phyloP scores from a whole-genome alignment of 1,140 invertebrate genomes.

The Drosophila busckii region DNA sequence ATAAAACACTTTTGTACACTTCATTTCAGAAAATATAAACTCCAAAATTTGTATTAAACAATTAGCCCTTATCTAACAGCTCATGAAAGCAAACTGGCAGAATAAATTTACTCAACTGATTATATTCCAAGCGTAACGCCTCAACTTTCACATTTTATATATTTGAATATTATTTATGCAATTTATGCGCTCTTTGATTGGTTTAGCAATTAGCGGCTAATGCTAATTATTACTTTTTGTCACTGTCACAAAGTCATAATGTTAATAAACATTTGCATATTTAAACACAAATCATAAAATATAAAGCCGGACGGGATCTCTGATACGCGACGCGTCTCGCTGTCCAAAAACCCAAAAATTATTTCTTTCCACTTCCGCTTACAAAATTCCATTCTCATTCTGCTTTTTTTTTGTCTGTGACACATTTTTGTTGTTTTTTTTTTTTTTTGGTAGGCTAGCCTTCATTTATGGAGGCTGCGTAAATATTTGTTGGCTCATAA shows the following conservation, averaged over 20 bases:
- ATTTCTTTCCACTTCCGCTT: slow-evolving; percentile 41
- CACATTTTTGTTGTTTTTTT: background rate
- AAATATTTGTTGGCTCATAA: slow-evolving; percentile 55
- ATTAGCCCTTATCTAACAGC: too few species aligned
- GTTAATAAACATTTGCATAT: slow-evolving; percentile 13
- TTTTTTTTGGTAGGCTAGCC: slow-evolving; percentile 2
- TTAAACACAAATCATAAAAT: slow-evolving; percentile 16
- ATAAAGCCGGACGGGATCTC: background rate
- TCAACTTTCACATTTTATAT: slow-evolving; percentile 4
- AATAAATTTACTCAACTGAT: slow-evolving; percentile 2
- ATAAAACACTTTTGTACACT: too few species aligned
- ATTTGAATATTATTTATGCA: too few species aligned
- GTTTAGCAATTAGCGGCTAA: background rate
- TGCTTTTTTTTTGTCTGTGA: slow-evolving; percentile 12
- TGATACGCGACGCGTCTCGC: slow-evolving; percentile 31
- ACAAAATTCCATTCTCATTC: slow-evolving; percentile 3
- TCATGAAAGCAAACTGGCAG: too few species aligned
- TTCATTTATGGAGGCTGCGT: slow-evolving; percentile 19
- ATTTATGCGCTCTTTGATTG: background rate
- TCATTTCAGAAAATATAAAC: slow-evolving; percentile 2
- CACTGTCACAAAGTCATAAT: background rate
- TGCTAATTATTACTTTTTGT: background rate
- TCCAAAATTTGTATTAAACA: background rate
- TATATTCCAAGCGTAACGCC: too few species aligned
- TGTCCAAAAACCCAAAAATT: slow-evolving; percentile 31